Base-by-base conservation (phyloP, 2,113 vertebrate genomes). In the Oryzias curvinotus region DNA sequence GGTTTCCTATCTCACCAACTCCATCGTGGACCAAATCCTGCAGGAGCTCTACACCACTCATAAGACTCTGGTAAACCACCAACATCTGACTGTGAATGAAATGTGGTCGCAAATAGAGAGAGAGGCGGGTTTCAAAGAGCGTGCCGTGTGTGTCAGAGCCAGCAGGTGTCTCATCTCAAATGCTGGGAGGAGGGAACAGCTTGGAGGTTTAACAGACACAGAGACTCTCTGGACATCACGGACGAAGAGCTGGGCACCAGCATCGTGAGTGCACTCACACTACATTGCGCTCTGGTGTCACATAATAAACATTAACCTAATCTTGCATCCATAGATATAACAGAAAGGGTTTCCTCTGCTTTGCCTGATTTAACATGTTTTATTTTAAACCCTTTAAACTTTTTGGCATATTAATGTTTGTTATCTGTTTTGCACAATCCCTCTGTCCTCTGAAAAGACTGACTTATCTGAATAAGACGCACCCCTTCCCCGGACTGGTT, bases 1-100 rank as follows among this genome's bases (percentile, higher is more conserved):
- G 0, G 94, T 96, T 62, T 94, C 94, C 47, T 95, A 95, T 85
- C 90, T 96, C 71, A 96, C 94, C 84, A 96, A 94, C 90, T 94
- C 94, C 68, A 93, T 96, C 16, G 94, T 96, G 75, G 94, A 96
- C 14, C 94, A 96, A 84, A 93, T 96, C 67, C 87, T 96, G 53
- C 94, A 96, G 76, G 94, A 95, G 70, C 89, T 96, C 2, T 95
- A 96, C 52, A 73, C 92, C 62, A 92, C 93, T 13, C 94, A 96
- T 80, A 96, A 96, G 86, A 92, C 89, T 8, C 90, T 96, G 91
- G 94, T 96, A 88, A 85, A 47, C 46, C 51, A 36, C 7, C 48
- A 57, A 23, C 54, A 17, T 45, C 26, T 58, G 85, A 75, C 68
- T 87, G 58, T 58, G 73, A 65, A 77, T 85, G 10, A 41, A 0